Conservation (phyloP, 2,888 invertebrate species). For the Cylloceria caligata region DNA sequence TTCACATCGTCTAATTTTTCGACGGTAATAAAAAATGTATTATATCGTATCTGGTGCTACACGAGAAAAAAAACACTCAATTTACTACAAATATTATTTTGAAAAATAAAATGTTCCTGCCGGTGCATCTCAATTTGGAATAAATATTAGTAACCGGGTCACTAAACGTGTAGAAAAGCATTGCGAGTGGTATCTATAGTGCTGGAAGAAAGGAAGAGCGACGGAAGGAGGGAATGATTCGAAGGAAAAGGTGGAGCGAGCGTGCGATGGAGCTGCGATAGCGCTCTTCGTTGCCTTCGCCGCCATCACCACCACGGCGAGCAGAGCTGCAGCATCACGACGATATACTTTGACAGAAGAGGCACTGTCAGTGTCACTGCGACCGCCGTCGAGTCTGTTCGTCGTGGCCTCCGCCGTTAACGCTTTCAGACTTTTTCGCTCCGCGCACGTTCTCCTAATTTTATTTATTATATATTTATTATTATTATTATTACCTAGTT, state of each 20-base stretch:
- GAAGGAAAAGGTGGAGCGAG: conserved; percentile 50
- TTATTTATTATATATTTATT: background rate
- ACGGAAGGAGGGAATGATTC: background rate
- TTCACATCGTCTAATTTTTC: no score
- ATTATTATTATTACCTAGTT: background rate
- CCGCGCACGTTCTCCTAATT: background rate
- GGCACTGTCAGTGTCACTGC: conserved; percentile 83
- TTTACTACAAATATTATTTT: no score
- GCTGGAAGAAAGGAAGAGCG: conserved; percentile 4
- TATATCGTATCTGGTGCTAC: no score
- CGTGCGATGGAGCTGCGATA: conserved; percentile 47
- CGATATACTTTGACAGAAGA: conserved; percentile 81
- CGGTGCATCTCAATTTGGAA: background rate
- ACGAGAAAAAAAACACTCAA: no score
- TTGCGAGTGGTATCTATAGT: background rate
- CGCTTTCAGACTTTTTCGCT: conserved; percentile 1
- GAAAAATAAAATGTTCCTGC: no score
- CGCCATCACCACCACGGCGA: conserved; percentile 38
- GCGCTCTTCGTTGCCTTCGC: conserved; percentile 19
- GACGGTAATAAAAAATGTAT: no score
- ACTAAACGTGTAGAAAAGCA: background rate
- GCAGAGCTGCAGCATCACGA: conserved; percentile 28
- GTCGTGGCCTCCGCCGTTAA: conserved; percentile 2
- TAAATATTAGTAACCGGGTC: background rate
- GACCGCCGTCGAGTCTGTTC: conserved; percentile 71